Evolutionary conservation across 2,113 vertebrate species (phyloP).

Genomic region (Mohoua ochrocephala): DNA sequence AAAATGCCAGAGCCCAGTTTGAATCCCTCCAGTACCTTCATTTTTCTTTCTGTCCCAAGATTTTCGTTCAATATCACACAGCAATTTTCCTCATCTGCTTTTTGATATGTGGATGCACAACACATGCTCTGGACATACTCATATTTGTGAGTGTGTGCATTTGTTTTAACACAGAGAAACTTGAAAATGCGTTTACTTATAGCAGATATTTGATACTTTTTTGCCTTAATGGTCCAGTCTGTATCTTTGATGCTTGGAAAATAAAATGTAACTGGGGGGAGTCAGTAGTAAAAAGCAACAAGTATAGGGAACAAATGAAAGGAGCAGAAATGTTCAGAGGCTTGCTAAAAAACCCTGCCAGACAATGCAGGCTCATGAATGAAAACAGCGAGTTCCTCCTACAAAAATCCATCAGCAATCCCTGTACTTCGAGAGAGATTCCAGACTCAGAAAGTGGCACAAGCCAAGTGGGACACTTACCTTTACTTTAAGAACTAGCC

Average conservation of each 20-base stretch:
- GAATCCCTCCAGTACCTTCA: not conserved
- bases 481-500: not conserved
- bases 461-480: not conserved
- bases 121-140: not conserved
- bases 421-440: not conserved
- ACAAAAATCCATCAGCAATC: not conserved
- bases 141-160: accelerated
- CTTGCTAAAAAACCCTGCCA: not conserved
- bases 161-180: not conserved
- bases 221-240: not conserved
- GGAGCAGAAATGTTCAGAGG: not conserved
- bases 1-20: not conserved
- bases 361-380: not conserved
- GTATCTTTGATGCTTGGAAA: not conserved
- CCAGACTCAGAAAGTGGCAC: not conserved
- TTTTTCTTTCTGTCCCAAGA: not conserved
- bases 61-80: not conserved
- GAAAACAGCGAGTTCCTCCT: not conserved
- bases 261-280: not conserved
- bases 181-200: not conserved
- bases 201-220: not conserved
- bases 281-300: not conserved
- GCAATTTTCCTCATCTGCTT: not conserved
- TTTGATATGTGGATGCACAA: not conserved
- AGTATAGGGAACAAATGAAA: not conserved